Evolutionary conservation across 2,888 invertebrate genomes (phyloP).

Genomic region (Acanthosoma haemorrhoidale): DNA sequence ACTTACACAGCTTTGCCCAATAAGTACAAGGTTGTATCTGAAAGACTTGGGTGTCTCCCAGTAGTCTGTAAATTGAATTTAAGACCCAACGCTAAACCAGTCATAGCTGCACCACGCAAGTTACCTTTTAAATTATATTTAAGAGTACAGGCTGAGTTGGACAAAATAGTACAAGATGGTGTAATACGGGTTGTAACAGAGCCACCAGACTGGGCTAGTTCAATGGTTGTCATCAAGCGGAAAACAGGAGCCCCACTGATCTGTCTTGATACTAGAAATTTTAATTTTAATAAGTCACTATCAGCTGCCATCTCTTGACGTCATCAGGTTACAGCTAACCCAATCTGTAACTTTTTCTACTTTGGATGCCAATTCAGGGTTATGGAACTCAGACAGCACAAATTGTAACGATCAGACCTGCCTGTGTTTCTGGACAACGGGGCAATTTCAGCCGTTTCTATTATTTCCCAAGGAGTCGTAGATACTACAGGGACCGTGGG

Average conservation of each 20-base stretch:
- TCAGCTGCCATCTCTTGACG: conserved; percentile 24
- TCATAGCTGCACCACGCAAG: no score
- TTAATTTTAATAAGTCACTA: conserved; percentile 27
- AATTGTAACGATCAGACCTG: no score
- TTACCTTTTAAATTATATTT: no score
- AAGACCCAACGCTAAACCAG: neutral
- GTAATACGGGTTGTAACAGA: conserved; percentile 23
- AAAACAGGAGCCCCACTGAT: conserved; percentile 21
- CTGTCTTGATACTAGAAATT: conserved; percentile 28
- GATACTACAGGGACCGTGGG: no score
- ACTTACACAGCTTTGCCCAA: neutral
- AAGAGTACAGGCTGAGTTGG: conserved; percentile 29
- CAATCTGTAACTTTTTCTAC: conserved; percentile 25
- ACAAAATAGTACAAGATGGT: conserved; percentile 10
- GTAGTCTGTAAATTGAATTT: neutral
- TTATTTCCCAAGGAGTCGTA: no score
- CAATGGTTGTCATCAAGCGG: conserved; percentile 26
- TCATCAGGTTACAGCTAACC: no score
- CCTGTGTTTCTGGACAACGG: no score
- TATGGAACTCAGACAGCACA: conserved; percentile 20
- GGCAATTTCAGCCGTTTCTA: no score
- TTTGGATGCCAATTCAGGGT: conserved; percentile 21
- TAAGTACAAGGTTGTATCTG: neutral
- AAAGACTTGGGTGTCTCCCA: neutral
- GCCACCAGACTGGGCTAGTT: conserved; percentile 31